Conservation (phyloP, 2,797 vertebrate species). For the Rhadinocentrus ornatus region DNA sequence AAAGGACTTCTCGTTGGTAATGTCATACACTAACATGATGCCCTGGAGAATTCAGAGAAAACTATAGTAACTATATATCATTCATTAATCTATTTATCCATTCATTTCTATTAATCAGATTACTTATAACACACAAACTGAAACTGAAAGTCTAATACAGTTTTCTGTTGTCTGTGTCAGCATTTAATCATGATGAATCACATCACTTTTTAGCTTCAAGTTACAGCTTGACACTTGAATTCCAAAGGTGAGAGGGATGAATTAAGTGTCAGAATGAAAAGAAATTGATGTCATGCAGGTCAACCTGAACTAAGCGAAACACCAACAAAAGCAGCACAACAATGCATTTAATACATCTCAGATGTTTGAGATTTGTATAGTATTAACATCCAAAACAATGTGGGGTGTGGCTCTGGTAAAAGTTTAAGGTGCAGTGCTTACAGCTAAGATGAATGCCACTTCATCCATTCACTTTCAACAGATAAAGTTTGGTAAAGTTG, state of each 20-base stretch:
- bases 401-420: constrained; percentile 30
- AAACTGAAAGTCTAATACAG: not conserved
- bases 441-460: constrained; percentile 10
- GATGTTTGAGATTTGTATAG: constrained; percentile 9
- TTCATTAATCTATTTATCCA: too few relatives aligned
- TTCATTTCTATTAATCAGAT: not conserved
- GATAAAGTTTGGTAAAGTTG: constrained; percentile 2
- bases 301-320: constrained; percentile 29
- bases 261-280: not conserved
- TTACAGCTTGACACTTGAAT: not conserved
- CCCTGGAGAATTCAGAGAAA: constrained; percentile 80
- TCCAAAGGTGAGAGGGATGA: constrained; percentile 1
- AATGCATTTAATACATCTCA: not conserved
- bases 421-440: not conserved
- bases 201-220: not conserved
- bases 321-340: constrained; percentile 6
- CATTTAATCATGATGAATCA: not conserved
- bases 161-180: constrained; percentile 1
- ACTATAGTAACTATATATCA: too few relatives aligned
- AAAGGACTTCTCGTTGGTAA: constrained; percentile 98
- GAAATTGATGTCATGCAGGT: constrained; percentile 21
- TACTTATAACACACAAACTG: too few relatives aligned
- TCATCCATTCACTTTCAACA: constrained; percentile 9
- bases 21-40: constrained; percentile 96
- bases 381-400: constrained; percentile 25